Percentiles rank a stretch among this genome's conserved stretches.
These are phyloP conservation scores for Propithecus perrieri DNA, from an alignment of 2,797 vertebrate genomes.

Conservation along the genomic window DNA sequence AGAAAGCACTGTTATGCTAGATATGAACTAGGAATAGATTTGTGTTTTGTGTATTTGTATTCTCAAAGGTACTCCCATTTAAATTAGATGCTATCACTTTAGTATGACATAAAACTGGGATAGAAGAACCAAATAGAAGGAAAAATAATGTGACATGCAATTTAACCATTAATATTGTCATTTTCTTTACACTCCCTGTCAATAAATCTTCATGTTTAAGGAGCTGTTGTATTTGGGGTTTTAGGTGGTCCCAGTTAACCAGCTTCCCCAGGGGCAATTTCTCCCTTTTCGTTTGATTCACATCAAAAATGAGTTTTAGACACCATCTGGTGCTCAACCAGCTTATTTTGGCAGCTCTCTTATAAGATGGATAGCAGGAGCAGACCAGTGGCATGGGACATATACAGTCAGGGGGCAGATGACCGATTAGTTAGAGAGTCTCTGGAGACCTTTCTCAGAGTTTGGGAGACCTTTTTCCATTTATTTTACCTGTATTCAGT, in stretches of 20 bases:
- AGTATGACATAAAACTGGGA: neutral
- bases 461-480: neutral
- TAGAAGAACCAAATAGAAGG: neutral
- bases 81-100: neutral
- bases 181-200: neutral
- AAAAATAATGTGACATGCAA: neutral
- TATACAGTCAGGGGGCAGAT: neutral
- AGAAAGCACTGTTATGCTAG: neutral
- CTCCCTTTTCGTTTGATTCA: neutral
- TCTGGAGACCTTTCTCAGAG: neutral
- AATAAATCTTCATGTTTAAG: neutral
- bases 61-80: neutral
- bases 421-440: rapidly evolving
- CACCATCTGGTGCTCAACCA: too few relatives aligned
- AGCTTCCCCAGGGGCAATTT: neutral
- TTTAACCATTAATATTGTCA: neutral
- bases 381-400: too few relatives aligned
- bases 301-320: neutral
- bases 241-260: neutral
- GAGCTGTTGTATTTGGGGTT: neutral
- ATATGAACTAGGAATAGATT: neutral
- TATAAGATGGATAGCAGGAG: neutral
- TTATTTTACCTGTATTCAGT: neutral
- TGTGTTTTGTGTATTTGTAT: neutral
- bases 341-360: too few relatives aligned